Evolutionary conservation across 2,888 invertebrate species (phyloP).

Genomic region (Auanema sp.): DNA sequence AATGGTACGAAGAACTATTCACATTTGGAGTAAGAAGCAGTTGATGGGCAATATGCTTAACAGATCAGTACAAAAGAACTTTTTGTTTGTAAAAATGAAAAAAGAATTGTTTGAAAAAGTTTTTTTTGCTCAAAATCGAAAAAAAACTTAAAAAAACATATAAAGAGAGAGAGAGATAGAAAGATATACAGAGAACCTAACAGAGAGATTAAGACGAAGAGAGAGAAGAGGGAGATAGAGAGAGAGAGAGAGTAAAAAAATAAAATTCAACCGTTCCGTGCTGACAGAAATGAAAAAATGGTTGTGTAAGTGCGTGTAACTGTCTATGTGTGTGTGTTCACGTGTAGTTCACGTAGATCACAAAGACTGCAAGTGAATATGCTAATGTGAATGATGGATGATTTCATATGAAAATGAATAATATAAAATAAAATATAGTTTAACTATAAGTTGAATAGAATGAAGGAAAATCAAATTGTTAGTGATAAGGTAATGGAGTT

Average conservation of each 20-base stretch:
- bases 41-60: conserved; percentile 1
- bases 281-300: background rate
- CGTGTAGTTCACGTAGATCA: too few relatives aligned
- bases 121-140: background rate
- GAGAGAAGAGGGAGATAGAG: conserved; percentile 10
- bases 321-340: too few relatives aligned
- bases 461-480: too few relatives aligned
- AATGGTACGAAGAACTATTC: conserved; percentile 2
- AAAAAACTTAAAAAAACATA: background rate
- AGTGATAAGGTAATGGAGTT: too few relatives aligned
- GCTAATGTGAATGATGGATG: too few relatives aligned
- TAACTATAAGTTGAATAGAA: too few relatives aligned
- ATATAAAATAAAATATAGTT: too few relatives aligned
- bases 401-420: too few relatives aligned
- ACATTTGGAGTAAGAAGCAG: background rate
- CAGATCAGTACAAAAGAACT: conserved; percentile 2
- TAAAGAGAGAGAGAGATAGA: too few relatives aligned
- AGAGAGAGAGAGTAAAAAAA: background rate
- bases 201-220: conserved; percentile 1
- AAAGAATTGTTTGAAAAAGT: conserved; percentile 2
- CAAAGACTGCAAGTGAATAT: too few relatives aligned
- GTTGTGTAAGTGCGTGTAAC: too few relatives aligned
- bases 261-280: background rate
- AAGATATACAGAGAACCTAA: background rate
- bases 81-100: background rate